Evolutionary conservation across 2,888 invertebrate species (phyloP).

Genomic region (Noctuana brunneofusca): DNA sequence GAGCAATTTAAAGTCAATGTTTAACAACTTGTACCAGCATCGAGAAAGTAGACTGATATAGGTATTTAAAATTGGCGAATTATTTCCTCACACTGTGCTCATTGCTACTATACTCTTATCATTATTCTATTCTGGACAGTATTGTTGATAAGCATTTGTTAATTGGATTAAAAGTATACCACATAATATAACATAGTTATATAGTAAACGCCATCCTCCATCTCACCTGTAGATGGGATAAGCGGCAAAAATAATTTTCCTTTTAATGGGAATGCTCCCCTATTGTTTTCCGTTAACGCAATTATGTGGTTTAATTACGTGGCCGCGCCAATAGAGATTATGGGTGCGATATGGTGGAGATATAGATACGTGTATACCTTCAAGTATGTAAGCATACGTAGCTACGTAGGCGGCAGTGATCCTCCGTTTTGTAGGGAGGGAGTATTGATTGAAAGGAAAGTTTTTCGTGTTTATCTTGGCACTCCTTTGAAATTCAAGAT

Average conservation of each 20-base stretch:
- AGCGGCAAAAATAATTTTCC: slow-evolving; percentile 20
- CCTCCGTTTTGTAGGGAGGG: slow-evolving; percentile 43
- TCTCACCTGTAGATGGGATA: too few species aligned
- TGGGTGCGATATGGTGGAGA: slow-evolving; percentile 45
- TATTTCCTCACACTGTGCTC: background rate
- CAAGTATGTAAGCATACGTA: slow-evolving; percentile 30
- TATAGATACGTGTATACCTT: slow-evolving; percentile 8
- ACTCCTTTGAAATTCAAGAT: slow-evolving; percentile 24
- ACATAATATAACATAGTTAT: too few species aligned
- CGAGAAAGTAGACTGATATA: slow-evolving; percentile 18
- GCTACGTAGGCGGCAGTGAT: slow-evolving; percentile 33
- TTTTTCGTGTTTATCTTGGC: slow-evolving; percentile 21
- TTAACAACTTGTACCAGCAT: slow-evolving; percentile 26
- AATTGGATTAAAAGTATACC: too few species aligned
- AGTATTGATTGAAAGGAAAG: slow-evolving; percentile 34
- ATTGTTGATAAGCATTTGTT: background rate
- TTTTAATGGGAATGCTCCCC: slow-evolving; percentile 36
- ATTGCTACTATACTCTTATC: background rate
- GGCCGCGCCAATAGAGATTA: slow-evolving; percentile 46
- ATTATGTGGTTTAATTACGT: slow-evolving; percentile 41
- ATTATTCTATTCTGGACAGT: background rate
- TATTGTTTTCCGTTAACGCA: slow-evolving; percentile 40
- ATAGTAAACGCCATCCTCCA: too few species aligned
- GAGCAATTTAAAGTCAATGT: slow-evolving; percentile 36
- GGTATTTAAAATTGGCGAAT: slow-evolving; percentile 27